A percentile compares a stretch with the other conserved stretches of the same genome.
These are phyloP conservation scores for Cybosia mesomella DNA, from an alignment of 2,888 invertebrate species.

Conservation along the genomic window DNA sequence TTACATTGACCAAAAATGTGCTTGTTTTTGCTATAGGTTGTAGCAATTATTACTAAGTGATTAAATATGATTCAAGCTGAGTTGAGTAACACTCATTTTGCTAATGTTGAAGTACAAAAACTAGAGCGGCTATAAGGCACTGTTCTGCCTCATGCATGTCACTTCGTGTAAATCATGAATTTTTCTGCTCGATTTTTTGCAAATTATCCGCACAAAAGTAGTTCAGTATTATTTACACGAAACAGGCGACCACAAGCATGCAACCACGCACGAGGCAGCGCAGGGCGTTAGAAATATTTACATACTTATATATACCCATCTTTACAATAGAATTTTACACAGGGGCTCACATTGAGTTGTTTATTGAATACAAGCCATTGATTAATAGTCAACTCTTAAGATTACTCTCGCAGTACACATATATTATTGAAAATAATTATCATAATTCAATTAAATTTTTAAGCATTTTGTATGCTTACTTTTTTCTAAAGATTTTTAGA, in stretches of 20 bases:
- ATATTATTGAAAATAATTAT: slow-evolving; percentile 44
- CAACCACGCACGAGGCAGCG: no score
- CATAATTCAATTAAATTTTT: no score
- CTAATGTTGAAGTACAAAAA: slow-evolving; percentile 75
- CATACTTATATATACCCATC: slow-evolving; percentile 68
- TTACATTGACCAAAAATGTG: slow-evolving; percentile 65
- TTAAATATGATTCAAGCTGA: slow-evolving; percentile 59
- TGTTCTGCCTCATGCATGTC: no score
- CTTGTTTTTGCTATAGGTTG: slow-evolving; percentile 45
- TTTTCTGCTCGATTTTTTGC: no score
- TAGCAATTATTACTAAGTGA: slow-evolving; percentile 44
- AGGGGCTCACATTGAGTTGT: slow-evolving; percentile 48
- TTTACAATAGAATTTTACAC: slow-evolving; percentile 65
- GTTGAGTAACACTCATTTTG: slow-evolving; percentile 52
- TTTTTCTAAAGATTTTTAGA: no score
- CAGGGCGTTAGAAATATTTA: slow-evolving; percentile 64
- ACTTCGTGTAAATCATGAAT: no score
- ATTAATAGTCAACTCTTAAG: slow-evolving; percentile 45
- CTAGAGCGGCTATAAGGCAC: slow-evolving; percentile 58
- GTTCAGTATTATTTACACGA: no score
- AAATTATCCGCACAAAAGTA: no score
- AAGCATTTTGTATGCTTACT: no score
- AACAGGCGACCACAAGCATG: no score
- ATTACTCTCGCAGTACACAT: slow-evolving; percentile 60
- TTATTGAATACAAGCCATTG: slow-evolving; percentile 42